Base-by-base conservation (phyloP, 2,113 vertebrate genomes). In the Phaethornis superciliosus region DNA sequence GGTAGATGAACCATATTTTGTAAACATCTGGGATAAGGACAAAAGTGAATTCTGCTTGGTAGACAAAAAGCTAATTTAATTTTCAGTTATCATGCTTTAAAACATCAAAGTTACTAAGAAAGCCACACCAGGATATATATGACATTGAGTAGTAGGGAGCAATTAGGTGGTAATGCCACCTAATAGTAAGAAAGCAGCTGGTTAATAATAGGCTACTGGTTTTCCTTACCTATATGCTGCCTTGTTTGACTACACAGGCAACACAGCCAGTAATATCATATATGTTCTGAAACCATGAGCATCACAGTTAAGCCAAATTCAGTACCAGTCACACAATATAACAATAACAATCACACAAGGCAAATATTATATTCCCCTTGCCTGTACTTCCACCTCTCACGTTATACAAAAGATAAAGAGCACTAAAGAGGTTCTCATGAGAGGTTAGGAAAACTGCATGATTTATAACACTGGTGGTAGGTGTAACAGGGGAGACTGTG, bases 381-480 rank as follows among this genome's bases (percentile, higher is more conserved):
- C 35, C 22, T 33, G 18, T 16, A 21, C 33, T 79, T 82, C 72
- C 17, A 64, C 42, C 81, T 95, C 68, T 65, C 58, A 60, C 5
- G 0, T 91, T 76, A 89, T 33, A 54, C 70, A n/a, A n/a, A n/a
- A n/a, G n/a, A n/a, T n/a, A n/a, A n/a, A n/a, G 9, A 69, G 64
- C 55, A 81, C 32, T 56, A 67, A 83, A 81, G 24, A 37, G 56
- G 46, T 51, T 69, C 71, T 70, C 67, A 81, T n/a, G 35, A 86
- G 72, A 79, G 54, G 55, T 91, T 84, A 72, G 49, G 21, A 87
- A 93, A 92, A 89, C 51, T 84, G 47, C 68, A 54, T 91, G 59
- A 95, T 92, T 96, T 95, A 88, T 92, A 92, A 51, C 5, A 33
- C 7, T 64, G 51, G 42, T 88, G 79, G 88, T 81, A 96, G 86